Evolutionary conservation across 2,888 invertebrate species (phyloP).

Genomic region (Cataglyphis rosenhaueri): DNA sequence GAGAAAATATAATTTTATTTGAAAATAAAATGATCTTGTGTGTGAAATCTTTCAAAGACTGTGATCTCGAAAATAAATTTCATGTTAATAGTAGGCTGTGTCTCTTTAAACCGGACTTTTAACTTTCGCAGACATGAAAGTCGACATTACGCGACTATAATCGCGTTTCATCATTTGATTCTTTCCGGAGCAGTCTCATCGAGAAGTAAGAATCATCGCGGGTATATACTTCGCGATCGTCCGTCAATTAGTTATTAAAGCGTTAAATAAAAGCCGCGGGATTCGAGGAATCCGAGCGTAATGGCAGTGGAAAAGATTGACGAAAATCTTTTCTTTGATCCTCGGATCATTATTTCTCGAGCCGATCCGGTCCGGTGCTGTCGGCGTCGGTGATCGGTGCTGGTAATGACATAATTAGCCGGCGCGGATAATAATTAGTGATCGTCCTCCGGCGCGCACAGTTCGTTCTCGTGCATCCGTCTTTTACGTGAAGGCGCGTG

Average conservation of each 20-base stretch:
- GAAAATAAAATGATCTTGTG: neutral
- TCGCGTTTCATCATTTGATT: neutral
- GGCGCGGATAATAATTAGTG: slow-evolving; percentile 78
- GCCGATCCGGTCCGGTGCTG: slow-evolving; percentile 42
- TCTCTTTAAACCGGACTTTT: neutral
- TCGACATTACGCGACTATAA: slow-evolving; percentile 7
- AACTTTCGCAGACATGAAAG: neutral
- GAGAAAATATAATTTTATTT: neutral
- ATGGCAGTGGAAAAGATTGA: slow-evolving; percentile 48
- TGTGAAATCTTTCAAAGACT: neutral
- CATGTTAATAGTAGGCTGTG: neutral
- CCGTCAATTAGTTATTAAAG: slow-evolving; percentile 38
- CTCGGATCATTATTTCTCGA: slow-evolving; percentile 66
- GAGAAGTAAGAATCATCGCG: neutral
- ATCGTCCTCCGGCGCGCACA: slow-evolving; percentile 60
- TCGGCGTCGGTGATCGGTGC: slow-evolving; percentile 75
- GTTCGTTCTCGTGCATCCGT: slow-evolving; percentile 46
- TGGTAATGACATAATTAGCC: slow-evolving; percentile 82
- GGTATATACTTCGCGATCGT: slow-evolving; percentile 24
- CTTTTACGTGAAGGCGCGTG: slow-evolving; percentile 77
- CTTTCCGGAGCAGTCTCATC: neutral
- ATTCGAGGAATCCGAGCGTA: slow-evolving; percentile 40
- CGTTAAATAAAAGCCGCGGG: slow-evolving; percentile 37
- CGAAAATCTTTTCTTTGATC: slow-evolving; percentile 57
- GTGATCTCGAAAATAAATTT: neutral